These are phyloP conservation scores for Scaptomyza tumidula DNA, from an alignment of 2,888 invertebrate species.

Conservation along the genomic window DNA sequence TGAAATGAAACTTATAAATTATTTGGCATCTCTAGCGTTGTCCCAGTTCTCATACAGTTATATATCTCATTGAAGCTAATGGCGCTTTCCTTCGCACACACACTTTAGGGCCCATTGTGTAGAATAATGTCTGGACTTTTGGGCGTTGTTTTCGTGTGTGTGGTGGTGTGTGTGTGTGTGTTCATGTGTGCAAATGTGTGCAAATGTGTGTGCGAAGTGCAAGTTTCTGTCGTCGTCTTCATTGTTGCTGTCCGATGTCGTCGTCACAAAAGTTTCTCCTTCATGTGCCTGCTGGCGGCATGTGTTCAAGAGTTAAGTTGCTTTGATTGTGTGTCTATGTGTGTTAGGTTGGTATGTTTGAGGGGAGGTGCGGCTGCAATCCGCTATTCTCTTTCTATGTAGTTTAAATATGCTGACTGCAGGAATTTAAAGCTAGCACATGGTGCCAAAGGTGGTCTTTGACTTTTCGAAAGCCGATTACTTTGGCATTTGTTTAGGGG, in stretches of 20 bases:
- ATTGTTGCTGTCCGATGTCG: slow-evolving; percentile 62
- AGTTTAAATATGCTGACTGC: slow-evolving; percentile 61
- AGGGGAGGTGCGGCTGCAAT: slow-evolving; percentile 15
- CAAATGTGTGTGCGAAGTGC: slow-evolving; percentile 49
- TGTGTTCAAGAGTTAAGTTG: slow-evolving; percentile 79
- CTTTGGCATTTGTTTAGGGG: slow-evolving; percentile 72
- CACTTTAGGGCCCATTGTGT: slow-evolving; percentile 66
- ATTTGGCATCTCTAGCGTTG: slow-evolving; percentile 31
- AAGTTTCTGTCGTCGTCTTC: slow-evolving; percentile 77
- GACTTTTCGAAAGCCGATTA: slow-evolving; percentile 77
- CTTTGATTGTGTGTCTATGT: slow-evolving; percentile 54
- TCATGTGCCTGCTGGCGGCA: slow-evolving; percentile 78
- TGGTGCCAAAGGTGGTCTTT: slow-evolving; percentile 68
- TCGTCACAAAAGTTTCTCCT: slow-evolving; percentile 75
- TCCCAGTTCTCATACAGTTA: slow-evolving; percentile 33
- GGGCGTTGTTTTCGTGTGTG: slow-evolving; percentile 8
- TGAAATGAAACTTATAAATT: slow-evolving; percentile 27
- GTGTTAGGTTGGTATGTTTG: not conserved
- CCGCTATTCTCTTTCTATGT: slow-evolving; percentile 25
- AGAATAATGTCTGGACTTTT: slow-evolving; percentile 59
- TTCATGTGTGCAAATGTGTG: slow-evolving; percentile 24
- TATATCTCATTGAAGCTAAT: slow-evolving; percentile 48
- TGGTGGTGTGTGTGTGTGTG: slow-evolving; percentile 16
- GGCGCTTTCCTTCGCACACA: slow-evolving; percentile 18
- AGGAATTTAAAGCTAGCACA: slow-evolving; percentile 76